Evolutionary conservation across 1,140 invertebrate genomes (phyloP).

Genomic region (Popillia japonica): DNA sequence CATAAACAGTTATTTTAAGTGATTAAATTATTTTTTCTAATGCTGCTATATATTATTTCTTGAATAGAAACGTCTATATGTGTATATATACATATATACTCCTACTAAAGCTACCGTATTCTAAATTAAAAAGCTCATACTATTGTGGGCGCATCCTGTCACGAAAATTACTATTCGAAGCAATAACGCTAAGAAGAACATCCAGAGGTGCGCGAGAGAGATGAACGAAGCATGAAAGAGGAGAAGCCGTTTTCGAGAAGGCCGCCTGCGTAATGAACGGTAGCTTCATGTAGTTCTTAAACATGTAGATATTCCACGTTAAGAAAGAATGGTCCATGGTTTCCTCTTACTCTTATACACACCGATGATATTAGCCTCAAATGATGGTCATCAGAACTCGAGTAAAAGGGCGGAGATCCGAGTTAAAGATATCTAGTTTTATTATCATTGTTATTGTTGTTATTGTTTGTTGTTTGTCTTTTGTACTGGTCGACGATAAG

Average conservation of each 20-base stretch:
- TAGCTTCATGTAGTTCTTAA: neutral
- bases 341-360: neutral
- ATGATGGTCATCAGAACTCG: slow-evolving; percentile 26
- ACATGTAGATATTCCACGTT: neutral
- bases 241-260: neutral
- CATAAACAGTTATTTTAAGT: too few species aligned
- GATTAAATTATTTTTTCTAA: too few species aligned
- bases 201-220: neutral
- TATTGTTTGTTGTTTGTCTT: slow-evolving; percentile 32
- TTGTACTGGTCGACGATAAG: slow-evolving; percentile 17
- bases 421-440: slow-evolving; percentile 16
- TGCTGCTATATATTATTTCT: too few species aligned
- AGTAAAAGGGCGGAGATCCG: slow-evolving; percentile 15
- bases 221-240: neutral
- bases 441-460: slow-evolving; percentile 34
- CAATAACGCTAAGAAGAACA: neutral
- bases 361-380: slow-evolving; percentile 16
- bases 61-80: too few species aligned
- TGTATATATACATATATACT: too few species aligned
- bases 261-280: neutral
- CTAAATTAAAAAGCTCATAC: neutral
- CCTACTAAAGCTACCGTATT: too few species aligned
- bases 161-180: neutral
- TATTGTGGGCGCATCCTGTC: neutral
- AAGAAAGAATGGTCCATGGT: neutral